Percentiles rank a stretch among this genome's conserved stretches.
phyloP scores from a whole-genome alignment of 2,888 invertebrate genomes.

The Glaucopsyche alexis region DNA sequence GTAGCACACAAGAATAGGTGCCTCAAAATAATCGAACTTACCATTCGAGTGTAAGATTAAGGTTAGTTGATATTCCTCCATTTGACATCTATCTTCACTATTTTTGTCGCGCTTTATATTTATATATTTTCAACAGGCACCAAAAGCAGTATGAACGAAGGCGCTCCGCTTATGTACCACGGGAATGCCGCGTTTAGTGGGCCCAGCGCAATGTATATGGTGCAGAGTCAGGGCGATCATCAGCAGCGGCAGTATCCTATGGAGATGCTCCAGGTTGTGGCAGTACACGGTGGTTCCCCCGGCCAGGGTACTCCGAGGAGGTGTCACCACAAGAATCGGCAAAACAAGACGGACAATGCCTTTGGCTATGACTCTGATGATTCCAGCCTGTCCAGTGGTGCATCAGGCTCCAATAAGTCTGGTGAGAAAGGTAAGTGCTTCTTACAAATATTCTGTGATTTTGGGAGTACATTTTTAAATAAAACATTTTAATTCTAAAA shows the following conservation, averaged over 20 bases:
- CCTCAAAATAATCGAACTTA: constrained; percentile 51
- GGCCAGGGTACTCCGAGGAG: constrained; percentile 50
- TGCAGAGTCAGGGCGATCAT: constrained; percentile 56
- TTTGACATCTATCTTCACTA: constrained; percentile 8
- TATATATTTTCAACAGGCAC: constrained; percentile 43
- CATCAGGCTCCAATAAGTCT: constrained; percentile 71
- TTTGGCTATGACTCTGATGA: constrained; percentile 74
- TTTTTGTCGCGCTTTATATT: not conserved
- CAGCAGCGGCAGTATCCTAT: constrained; percentile 59
- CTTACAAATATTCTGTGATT: not conserved
- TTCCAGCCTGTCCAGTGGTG: constrained; percentile 74
- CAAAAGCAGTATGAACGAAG: constrained; percentile 61
- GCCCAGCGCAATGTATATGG: constrained; percentile 58
- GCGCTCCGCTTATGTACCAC: constrained; percentile 66
- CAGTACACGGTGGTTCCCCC: constrained; percentile 47
- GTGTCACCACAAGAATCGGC: constrained; percentile 57
- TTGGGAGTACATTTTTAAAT: no score
- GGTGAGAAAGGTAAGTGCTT: constrained; percentile 61
- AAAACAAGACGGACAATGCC: constrained; percentile 55
- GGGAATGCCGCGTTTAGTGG: constrained; percentile 59
- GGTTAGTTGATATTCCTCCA: constrained; percentile 53
- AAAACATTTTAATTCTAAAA: no score
- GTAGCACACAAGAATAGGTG: constrained; percentile 70
- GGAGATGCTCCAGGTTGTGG: constrained; percentile 57
- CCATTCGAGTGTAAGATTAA: constrained; percentile 54